Evolutionary conservation across 2,113 vertebrate species (phyloP), one percentile per base, ranked within the genome.

Genomic region (Paracanthobrama guichenoti): DNA sequence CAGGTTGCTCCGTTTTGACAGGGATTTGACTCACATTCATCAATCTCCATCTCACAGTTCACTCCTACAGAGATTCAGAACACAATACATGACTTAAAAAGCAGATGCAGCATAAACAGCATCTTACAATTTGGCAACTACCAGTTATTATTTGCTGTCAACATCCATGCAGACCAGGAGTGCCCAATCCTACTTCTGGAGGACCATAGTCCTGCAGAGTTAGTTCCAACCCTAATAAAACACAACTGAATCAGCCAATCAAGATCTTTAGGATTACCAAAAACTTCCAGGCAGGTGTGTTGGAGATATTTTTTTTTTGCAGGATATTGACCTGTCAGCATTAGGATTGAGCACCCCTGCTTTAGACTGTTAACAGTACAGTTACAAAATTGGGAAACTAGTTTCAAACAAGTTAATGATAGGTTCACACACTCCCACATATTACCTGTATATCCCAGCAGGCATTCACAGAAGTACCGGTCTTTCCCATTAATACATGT

Each of bases 401-500:
- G 16, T 50, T 50, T 50, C 48, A 50, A 50, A 16, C 46, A 16
- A 16, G n/a, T 28, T 2, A 18, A 4, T 48, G 4, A 48, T 22
- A 39, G 9, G 3, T 39, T 39, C 5, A 53, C 14, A 71, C 46
- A 16, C 14, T n/a, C 9, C 16, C 3, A 78, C 20, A 62, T 1
- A 67, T 89, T 94, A 98, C 98, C 98, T 94, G 95, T 75, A 75
- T 96, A 99, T 13, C 97, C 98, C 0, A 91, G 90, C 71, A 90
- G 67, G 72, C 98, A 99, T 48, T 85, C 88, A 87, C 98, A 99
- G 83, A 91, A 16, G 1, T 96, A 99, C 83, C 53, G 95, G 90
- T 99, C 98, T 77, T 96, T 96, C 90, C 94, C 92, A 53, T 99
- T 99, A 85, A 88, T 93, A 89, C 98, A 99, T 84, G 96, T 97